Evolutionary conservation across 92 coral and sea anemone genomes (phyloP), one percentile per base, ranked within the genome.

Genomic region (Bergia puertoricense): DNA sequence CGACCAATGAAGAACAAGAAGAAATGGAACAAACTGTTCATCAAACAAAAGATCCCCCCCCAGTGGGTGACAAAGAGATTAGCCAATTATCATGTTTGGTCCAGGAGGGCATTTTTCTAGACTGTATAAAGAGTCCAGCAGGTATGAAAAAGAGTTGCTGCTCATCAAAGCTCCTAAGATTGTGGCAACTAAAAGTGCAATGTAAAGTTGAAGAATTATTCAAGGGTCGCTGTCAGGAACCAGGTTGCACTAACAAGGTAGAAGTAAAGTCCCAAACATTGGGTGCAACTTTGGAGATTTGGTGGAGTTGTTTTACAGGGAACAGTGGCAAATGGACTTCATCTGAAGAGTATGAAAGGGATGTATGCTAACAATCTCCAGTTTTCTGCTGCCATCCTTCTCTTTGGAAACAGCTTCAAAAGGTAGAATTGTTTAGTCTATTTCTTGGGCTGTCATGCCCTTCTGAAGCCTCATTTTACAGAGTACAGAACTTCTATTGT

Each of bases 301-400:
- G 74, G 74, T 67, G 74, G 74, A 30, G 74, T 67, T 67, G 74
- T 30, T 22, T 1, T 22, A 9, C 8, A 4, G 74, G 74, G 37
- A 7, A 67, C 74, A 1, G 37, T 22, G 74, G 74, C 2, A 67
- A 67, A 9, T 67, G 74, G 74, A 22, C 74, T 2, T 67, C 74
- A 5, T 67, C 74, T 6, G 74, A 67, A 1, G 74, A 67, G 37
- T 67, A 67, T 30, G 36, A 85, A 45, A n/a, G 81, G 79, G 15
- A 74, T 85, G 37, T 85, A 73, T 85, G 81, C 81, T 8, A 84
- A 84, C 59, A 85, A 85, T 46, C 80, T 85, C 15, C 88, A 85
- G 50, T 59, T 66, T 30, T 78, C 81, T 14, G 83, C 88, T 20
- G 75, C 81, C 18, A 85, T 40, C 73, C 39, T 84, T 73, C 51